Conservation (phyloP, 2,113 vertebrate species). For the Zeus faber region DNA sequence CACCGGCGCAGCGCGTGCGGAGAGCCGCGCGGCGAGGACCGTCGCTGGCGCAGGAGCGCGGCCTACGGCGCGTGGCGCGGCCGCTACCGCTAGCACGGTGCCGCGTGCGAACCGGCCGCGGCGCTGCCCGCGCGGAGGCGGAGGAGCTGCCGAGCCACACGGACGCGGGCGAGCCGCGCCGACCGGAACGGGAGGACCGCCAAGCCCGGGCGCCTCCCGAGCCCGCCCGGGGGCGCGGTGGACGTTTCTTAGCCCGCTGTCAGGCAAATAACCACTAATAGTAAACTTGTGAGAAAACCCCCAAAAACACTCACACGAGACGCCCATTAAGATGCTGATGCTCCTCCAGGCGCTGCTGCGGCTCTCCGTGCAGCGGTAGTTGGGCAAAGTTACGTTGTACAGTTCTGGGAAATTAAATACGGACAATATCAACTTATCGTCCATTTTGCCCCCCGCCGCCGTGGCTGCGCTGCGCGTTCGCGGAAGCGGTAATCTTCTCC, state of each 20-base stretch:
- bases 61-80: slow-evolving; percentile 44
- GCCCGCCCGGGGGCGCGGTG: too few relatives aligned
- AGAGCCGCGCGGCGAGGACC: slow-evolving; percentile 19
- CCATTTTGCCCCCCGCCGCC: slow-evolving; percentile 54
- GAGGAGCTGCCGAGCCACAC: too few relatives aligned
- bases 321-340: slow-evolving; percentile 50
- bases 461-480: slow-evolving; percentile 51
- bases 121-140: neutral
- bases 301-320: slow-evolving; percentile 61
- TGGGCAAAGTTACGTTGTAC: slow-evolving; percentile 63
- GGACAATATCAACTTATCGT: slow-evolving; percentile 69
- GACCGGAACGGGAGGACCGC: too few relatives aligned
- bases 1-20: slow-evolving; percentile 13
- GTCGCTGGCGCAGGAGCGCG: slow-evolving; percentile 30
- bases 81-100: slow-evolving; percentile 60
- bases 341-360: slow-evolving; percentile 60
- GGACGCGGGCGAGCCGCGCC: too few relatives aligned
- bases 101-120: slow-evolving; percentile 28
- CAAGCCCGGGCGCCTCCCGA: too few relatives aligned
- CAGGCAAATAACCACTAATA: slow-evolving; percentile 19
- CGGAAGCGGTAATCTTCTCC: slow-evolving; percentile 67
- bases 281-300: slow-evolving; percentile 38
- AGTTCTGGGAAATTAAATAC: slow-evolving; percentile 68
- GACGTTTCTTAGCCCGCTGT: too few relatives aligned
- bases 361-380: slow-evolving; percentile 68